These are phyloP conservation scores for Dendrolimus houi DNA, from an alignment of 2,888 invertebrate genomes.

Conservation along the genomic window DNA sequence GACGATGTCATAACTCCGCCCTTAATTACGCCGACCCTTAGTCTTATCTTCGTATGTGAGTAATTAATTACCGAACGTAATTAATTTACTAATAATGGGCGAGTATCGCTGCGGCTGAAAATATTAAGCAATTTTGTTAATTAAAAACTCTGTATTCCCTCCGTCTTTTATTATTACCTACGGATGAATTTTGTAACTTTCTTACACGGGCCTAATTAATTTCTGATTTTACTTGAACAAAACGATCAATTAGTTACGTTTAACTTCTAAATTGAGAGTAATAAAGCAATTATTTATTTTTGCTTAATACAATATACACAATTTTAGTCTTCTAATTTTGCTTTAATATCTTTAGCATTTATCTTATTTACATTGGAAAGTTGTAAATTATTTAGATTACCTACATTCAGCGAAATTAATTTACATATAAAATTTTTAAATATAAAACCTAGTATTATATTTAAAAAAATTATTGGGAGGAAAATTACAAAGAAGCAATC, in stretches of 20 bases:
- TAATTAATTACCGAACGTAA: conserved; percentile 58
- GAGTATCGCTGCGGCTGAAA: conserved; percentile 15
- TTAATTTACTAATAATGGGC: conserved; percentile 47
- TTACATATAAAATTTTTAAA: no score
- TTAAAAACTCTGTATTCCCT: conserved; percentile 7
- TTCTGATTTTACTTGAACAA: neutral
- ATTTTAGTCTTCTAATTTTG: neutral
- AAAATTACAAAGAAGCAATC: no score
- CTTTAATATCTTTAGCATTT: neutral
- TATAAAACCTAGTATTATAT: no score
- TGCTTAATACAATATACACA: neutral
- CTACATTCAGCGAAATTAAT: no score
- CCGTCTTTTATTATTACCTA: neutral
- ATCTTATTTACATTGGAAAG: no score
- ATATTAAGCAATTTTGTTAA: conserved; percentile 21
- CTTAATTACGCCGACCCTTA: conserved; percentile 19
- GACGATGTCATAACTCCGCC: conserved; percentile 34
- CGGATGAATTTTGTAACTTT: neutral
- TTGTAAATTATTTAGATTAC: no score
- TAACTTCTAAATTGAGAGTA: neutral
- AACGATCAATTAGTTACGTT: neutral
- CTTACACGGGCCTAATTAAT: neutral
- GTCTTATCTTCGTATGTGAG: conserved; percentile 35
- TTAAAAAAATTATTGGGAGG: no score
- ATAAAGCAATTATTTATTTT: neutral